These are phyloP conservation scores for Drosophila meridiana DNA, from an alignment of 2,888 invertebrate genomes.

Conservation along the genomic window DNA sequence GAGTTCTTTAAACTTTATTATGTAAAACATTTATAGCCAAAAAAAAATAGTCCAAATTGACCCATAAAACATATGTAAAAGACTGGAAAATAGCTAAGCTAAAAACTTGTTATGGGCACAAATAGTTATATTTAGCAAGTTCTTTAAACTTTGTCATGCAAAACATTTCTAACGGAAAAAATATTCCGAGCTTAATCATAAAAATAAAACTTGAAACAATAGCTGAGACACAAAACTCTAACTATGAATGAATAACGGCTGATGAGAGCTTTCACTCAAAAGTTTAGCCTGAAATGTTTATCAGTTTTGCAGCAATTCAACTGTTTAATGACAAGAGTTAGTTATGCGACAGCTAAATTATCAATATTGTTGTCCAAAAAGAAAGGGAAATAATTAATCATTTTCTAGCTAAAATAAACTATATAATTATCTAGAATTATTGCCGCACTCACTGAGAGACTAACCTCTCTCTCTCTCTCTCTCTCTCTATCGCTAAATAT, in stretches of 20 bases:
- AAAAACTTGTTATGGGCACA: not conserved
- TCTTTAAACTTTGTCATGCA: not conserved
- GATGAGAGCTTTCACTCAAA: slow-evolving; percentile 1
- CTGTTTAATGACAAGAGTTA: not conserved
- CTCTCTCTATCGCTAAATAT: not conserved
- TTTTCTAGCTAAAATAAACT: not conserved
- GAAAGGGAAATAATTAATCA: not conserved
- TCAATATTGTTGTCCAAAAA: not conserved
- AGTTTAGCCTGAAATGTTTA: not conserved
- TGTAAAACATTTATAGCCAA: too few species aligned
- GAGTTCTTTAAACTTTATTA: too few species aligned
- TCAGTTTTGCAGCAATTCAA: not conserved
- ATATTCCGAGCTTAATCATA: not conserved
- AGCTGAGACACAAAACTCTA: not conserved
- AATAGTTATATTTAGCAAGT: not conserved
- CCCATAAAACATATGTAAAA: not conserved
- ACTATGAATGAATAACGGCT: not conserved
- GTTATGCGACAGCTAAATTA: not conserved
- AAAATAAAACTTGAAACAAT: not conserved
- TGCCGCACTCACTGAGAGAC: not conserved
- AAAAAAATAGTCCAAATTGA: not conserved
- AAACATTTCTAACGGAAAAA: not conserved
- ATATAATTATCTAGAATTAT: not conserved
- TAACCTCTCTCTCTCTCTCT: not conserved
- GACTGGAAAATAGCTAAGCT: slow-evolving; percentile 1